Conservation (phyloP, 2,797 vertebrate species). For the Crypturellus tataupa region DNA sequence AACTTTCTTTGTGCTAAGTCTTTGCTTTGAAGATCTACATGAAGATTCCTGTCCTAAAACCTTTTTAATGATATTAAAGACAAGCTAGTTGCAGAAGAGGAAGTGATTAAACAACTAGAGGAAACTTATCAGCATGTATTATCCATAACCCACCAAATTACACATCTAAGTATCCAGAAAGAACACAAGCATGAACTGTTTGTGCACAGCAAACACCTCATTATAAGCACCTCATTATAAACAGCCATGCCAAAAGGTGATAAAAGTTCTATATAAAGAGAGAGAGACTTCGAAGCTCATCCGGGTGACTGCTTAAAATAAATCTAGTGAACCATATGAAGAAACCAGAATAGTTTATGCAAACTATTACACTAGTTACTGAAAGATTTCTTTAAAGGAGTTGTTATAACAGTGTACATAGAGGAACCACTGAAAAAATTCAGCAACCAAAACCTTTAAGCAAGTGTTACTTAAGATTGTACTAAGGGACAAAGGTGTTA, state of each 20-base stretch:
- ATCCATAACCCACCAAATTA: neutral
- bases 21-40: neutral
- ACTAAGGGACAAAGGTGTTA: neutral
- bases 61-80: neutral
- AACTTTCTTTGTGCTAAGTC: neutral
- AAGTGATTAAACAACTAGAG: neutral
- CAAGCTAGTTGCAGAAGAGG: neutral
- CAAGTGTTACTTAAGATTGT: neutral
- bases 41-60: neutral
- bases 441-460: neutral
- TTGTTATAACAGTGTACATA: neutral
- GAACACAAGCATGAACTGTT: neutral
- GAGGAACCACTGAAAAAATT: neutral
- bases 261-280: neutral
- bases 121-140: neutral
- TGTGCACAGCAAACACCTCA: neutral
- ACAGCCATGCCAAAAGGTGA: accelerated
- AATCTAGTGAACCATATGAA: neutral
- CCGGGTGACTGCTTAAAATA: neutral
- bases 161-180: neutral
- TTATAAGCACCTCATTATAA: neutral
- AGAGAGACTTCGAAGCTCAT: neutral
- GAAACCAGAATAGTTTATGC: neutral
- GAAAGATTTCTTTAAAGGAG: neutral
- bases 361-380: neutral